phyloP scores from a whole-genome alignment of 2,888 invertebrate genomes.

The Carpatolechia fugitivella region DNA sequence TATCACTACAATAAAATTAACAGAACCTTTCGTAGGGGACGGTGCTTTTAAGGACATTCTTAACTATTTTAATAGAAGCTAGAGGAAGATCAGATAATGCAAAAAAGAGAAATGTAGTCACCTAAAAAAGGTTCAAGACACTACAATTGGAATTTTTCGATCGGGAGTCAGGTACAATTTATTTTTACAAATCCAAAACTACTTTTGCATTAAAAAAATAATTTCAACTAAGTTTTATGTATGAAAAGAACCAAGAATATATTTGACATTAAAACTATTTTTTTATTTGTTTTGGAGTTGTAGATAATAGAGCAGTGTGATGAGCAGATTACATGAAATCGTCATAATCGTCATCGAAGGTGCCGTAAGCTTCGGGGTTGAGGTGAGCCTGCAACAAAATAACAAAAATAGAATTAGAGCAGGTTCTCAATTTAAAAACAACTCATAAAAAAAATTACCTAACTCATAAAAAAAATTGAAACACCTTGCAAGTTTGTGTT shows the following conservation, averaged over 20 bases:
- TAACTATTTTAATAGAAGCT: neutral
- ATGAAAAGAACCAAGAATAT: too few species aligned
- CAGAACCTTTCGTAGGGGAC: neutral
- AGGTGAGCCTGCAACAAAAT: slow-evolving; percentile 77
- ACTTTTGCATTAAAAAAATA: too few species aligned
- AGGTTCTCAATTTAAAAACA: too few species aligned
- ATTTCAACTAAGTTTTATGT: too few species aligned
- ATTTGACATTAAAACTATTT: too few species aligned
- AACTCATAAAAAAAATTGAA: too few species aligned
- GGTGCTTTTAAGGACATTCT: neutral
- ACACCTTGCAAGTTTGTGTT: too few species aligned
- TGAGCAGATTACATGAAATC: slow-evolving; percentile 89
- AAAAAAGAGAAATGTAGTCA: neutral
- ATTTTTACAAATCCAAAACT: neutral
- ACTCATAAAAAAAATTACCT: too few species aligned
- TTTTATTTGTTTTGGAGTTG: neutral
- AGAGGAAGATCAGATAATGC: neutral
- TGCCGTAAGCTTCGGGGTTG: slow-evolving; percentile 82
- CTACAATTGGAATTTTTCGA: neutral
- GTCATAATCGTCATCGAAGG: slow-evolving; percentile 82
- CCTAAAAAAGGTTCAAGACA: neutral
- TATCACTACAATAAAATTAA: neutral
- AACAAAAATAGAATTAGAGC: too few species aligned
- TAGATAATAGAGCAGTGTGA: neutral
- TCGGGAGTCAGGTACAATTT: neutral